Base-by-base conservation (phyloP, 2,113 vertebrate genomes). In the Micronisus gabar region DNA sequence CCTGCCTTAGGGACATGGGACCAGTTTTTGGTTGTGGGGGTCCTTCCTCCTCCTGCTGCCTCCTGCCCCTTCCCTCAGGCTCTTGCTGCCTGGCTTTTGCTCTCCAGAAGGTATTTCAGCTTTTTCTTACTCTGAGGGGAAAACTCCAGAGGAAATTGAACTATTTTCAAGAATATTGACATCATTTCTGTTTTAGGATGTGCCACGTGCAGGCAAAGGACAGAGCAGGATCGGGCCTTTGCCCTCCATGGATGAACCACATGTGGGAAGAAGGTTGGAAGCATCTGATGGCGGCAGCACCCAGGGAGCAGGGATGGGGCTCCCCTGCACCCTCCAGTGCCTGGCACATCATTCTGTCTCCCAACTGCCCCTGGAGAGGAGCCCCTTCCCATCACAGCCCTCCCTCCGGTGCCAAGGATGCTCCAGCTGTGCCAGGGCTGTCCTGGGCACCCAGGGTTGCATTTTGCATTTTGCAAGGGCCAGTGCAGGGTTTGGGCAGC, bases 191-290 rank as follows among this genome's bases (percentile, higher is more conserved):
- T 81, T 96, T 93, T 88, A 89, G 91, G 40, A 75, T 17, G 10
- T 66, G 67, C 52, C 55, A 88, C 3, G 4, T n/a, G 9, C 29
- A 82, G 55, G 15, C 22, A 78, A 95, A 95, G 22, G 16, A 15
- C 13, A 67, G 89, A 82, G 5, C 7, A 84, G 59, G 47, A 80
- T 58, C 21, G 52, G 83, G 62, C 73, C 30, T 6, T 17, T 3
- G 21, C 45, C 26, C 5, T 0, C 0, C 0, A 0, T 0, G 9
- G 20, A 58, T 61, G 12, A 65, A 27, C 45, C 18, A 16, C 1
- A 2, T 1, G 1, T 61, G 15, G 50, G 67, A 62, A 84, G n/a
- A 38, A 32, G 9, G 34, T 7, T 76, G 43, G 48, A 45, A 26
- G 17, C 18, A 2, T 32, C 16, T 17, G 29, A 59, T 18, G 9